Evolutionary conservation across 2,113 vertebrate genomes (phyloP), one percentile per base, ranked within the genome.

Genomic region (Microtus montanus): DNA sequence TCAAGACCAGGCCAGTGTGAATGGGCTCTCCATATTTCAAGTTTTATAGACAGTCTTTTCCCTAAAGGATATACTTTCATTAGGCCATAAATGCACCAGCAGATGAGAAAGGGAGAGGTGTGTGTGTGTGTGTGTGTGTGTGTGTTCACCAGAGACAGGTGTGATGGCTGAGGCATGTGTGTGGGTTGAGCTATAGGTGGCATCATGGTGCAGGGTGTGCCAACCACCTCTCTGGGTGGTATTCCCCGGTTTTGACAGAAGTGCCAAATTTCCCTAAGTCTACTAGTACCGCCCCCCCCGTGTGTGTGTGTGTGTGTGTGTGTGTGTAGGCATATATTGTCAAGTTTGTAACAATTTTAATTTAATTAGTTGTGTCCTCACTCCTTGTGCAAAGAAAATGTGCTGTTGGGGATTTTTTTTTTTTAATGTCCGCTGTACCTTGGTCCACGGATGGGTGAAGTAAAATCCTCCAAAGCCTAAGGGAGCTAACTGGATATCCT

Each of bases 61-160:
- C 96, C 96, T 78, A 92, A 96, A 98, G 96, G 96, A 96, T 95
- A 95, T 90, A 54, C 83, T 97, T 97, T 97, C 97, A 97, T 96
- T 95, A 95, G 96, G 92, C 97, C 95, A 96, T 97, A 96, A 98
- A 97, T 92, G 88, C 90, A 91, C 90, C 47, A 89, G 91, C 66
- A 94, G 90, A 97, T 64, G 90, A 96, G 89, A 93, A 87, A 78
- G 26, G 82, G 24, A 87, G 41, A 41, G 66, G n/a, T n/a, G n/a
- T n/a, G n/a, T n/a, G 58, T 20, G 66, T 66, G 79, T 38, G 77
- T 49, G 86, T 64, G 58, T 20, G 64, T 66, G 79, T 38, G 79
- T 64, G 41, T 7, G 8, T 5, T 52, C 44, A 22, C 47, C 19
- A 70, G 20, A 54, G 47, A n/a, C 63, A 71, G 49, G 68, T 87